phyloP scores from a whole-genome alignment of 2,797 vertebrate genomes.

The Cirrhinus molitorella region DNA sequence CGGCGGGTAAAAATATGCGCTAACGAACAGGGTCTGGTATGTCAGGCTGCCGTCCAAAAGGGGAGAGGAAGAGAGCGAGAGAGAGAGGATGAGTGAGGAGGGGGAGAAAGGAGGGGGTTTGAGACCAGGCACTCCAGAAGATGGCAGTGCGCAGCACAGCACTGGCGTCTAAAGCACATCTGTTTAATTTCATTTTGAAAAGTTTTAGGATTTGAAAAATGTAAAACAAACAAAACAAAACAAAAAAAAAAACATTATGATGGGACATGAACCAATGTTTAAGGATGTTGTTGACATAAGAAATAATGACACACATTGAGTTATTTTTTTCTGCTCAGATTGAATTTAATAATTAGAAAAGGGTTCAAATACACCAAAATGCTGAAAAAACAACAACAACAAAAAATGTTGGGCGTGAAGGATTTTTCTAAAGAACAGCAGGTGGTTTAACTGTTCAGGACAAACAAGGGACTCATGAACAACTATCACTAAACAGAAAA shows the following conservation, averaged over 20 bases:
- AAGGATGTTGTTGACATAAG: background rate
- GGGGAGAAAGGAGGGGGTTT: constrained; percentile 2
- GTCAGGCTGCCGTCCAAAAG: constrained; percentile 87
- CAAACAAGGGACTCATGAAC: no score
- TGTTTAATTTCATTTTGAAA: no score
- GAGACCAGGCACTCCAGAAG: constrained; percentile 25
- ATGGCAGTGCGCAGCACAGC: constrained; percentile 34
- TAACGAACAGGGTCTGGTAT: constrained; percentile 91
- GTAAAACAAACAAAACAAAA: no score
- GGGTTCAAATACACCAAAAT: no score
- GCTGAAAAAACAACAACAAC: no score
- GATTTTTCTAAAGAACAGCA: no score
- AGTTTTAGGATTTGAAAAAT: background rate
- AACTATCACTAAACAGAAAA: no score
- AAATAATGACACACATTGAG: background rate
- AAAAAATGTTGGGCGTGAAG: no score
- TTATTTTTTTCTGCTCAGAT: background rate
- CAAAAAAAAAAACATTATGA: background rate
- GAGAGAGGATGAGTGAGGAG: constrained; percentile 3
- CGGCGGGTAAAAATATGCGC: constrained; percentile 89
- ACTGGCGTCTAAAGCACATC: background rate
- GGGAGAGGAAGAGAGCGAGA: constrained; percentile 32
- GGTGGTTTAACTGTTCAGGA: no score
- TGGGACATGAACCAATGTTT: background rate
- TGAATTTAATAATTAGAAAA: no score